phyloP scores from a whole-genome alignment of 2,113 vertebrate species.

The Upupa epops region DNA sequence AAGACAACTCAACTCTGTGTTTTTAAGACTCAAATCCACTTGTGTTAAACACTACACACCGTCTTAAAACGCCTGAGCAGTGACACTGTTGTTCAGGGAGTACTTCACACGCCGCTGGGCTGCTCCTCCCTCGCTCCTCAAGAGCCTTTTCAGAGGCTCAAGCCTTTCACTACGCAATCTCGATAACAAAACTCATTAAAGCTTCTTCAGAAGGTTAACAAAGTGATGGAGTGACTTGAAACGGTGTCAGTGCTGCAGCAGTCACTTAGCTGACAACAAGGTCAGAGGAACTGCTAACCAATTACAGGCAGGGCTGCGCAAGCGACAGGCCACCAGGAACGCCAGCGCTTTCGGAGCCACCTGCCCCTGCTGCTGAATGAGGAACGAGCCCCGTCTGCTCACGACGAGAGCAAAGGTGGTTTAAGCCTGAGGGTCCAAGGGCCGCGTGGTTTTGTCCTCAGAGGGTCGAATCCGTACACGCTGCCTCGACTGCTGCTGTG shows the following conservation, averaged over 20 bases:
- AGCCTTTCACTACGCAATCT: neutral
- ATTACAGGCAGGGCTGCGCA: too few relatives aligned
- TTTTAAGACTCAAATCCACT: neutral
- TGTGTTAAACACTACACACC: neutral
- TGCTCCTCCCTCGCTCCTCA: neutral
- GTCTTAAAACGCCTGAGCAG: neutral
- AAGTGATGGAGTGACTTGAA: conserved; percentile 16
- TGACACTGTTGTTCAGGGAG: neutral
- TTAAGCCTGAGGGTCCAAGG: neutral
- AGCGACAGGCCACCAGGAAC: too few relatives aligned
- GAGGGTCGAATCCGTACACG: neutral
- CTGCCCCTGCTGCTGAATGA: too few relatives aligned
- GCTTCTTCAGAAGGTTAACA: conserved; percentile 19
- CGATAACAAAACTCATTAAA: conserved; percentile 10
- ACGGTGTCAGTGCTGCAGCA: neutral
- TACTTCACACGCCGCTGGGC: neutral
- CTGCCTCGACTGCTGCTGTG: too few relatives aligned
- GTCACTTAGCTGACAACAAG: neutral
- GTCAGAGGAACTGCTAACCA: neutral
- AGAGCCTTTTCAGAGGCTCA: neutral
- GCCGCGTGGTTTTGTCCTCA: neutral
- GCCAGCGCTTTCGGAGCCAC: too few relatives aligned
- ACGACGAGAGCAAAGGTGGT: neutral
- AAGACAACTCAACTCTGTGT: neutral
- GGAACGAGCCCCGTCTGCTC: neutral